These are phyloP conservation scores for Rhingia rostrata DNA, from an alignment of 2,888 invertebrate genomes.

Conservation along the genomic window DNA sequence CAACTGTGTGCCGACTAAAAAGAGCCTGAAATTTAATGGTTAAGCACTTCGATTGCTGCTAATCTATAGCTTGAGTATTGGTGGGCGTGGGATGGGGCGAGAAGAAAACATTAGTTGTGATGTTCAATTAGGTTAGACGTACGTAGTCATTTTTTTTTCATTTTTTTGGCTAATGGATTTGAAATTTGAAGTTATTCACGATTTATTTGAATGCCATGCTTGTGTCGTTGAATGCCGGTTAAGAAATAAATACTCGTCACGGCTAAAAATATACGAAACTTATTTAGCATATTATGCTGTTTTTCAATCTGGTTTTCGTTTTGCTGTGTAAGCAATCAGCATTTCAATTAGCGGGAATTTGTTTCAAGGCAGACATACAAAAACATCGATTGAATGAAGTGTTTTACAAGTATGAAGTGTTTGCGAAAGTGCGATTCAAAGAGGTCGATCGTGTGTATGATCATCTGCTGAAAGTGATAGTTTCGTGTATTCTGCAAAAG, in stretches of 20 bases:
- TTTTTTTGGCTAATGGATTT: neutral
- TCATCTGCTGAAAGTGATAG: too few species aligned
- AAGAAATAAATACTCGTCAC: slow-evolving; percentile 44
- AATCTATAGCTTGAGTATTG: slow-evolving; percentile 2
- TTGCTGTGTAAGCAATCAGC: slow-evolving; percentile 24
- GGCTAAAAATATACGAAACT: slow-evolving; percentile 47
- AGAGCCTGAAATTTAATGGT: slow-evolving; percentile 15
- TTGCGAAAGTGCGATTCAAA: too few species aligned
- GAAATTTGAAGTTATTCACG: slow-evolving; percentile 43
- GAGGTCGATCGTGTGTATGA: too few species aligned
- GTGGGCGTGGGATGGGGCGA: slow-evolving; percentile 6
- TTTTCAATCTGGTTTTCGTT: slow-evolving; percentile 40
- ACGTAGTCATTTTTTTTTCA: too few species aligned
- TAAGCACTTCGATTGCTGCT: slow-evolving; percentile 8
- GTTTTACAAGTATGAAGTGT: neutral
- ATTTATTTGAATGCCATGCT: slow-evolving; percentile 12
- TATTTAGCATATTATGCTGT: slow-evolving; percentile 46
- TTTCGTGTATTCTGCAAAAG: too few species aligned
- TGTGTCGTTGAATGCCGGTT: slow-evolving; percentile 28
- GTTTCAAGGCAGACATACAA: slow-evolving; percentile 15
- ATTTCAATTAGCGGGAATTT: slow-evolving; percentile 14
- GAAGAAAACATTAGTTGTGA: slow-evolving; percentile 36
- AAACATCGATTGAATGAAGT: neutral
- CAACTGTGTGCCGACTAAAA: slow-evolving; percentile 2
- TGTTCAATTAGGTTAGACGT: slow-evolving; percentile 11